Percentiles rank a stretch among this genome's conserved stretches.
Evolutionary conservation across 2,797 vertebrate genomes (phyloP).

Genomic region (Tamandua tetradactyla): DNA sequence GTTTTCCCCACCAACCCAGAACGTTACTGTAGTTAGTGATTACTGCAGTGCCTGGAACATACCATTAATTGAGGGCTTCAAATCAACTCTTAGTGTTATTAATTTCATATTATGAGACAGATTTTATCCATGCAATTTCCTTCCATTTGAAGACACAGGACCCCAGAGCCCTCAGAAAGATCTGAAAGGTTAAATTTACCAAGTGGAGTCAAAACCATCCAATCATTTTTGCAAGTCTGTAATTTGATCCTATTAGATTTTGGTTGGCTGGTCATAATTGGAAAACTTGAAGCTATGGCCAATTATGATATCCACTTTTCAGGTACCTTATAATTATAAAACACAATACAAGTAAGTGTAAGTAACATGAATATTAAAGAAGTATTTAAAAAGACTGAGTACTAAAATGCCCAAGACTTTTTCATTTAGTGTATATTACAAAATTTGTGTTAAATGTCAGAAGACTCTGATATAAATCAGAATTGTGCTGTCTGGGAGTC

Average conservation of each 20-base stretch:
- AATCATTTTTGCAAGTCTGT: slow-evolving; percentile 56
- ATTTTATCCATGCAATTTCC: slow-evolving; percentile 72
- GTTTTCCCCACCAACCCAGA: slow-evolving; percentile 24
- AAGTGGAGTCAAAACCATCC: slow-evolving; percentile 63
- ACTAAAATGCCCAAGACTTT: slow-evolving; percentile 19
- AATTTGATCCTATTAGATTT: slow-evolving; percentile 72
- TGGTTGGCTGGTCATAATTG: slow-evolving; percentile 66
- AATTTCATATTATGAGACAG: slow-evolving; percentile 40
- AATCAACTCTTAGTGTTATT: slow-evolving; percentile 57
- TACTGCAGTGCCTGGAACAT: slow-evolving; percentile 32
- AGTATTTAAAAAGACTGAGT: slow-evolving; percentile 6
- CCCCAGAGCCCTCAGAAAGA: slow-evolving; percentile 63
- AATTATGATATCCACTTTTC: slow-evolving; percentile 14
- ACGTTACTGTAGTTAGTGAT: slow-evolving; percentile 56
- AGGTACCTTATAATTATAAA: slow-evolving; percentile 33
- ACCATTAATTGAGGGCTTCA: slow-evolving; percentile 23
- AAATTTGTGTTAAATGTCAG: slow-evolving; percentile 38
- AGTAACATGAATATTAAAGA: slow-evolving; percentile 45
- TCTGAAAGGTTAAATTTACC: slow-evolving; percentile 78
- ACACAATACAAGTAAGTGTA: neutral
- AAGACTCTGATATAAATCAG: slow-evolving; percentile 34
- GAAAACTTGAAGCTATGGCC: neutral
- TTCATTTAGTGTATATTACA: neutral
- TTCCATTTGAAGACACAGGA: slow-evolving; percentile 76
- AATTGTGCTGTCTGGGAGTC: neutral